Percentiles rank a stretch among this genome's conserved stretches.
phyloP scores from a whole-genome alignment of 2,888 invertebrate genomes.

The Drosophila buzzatii region DNA sequence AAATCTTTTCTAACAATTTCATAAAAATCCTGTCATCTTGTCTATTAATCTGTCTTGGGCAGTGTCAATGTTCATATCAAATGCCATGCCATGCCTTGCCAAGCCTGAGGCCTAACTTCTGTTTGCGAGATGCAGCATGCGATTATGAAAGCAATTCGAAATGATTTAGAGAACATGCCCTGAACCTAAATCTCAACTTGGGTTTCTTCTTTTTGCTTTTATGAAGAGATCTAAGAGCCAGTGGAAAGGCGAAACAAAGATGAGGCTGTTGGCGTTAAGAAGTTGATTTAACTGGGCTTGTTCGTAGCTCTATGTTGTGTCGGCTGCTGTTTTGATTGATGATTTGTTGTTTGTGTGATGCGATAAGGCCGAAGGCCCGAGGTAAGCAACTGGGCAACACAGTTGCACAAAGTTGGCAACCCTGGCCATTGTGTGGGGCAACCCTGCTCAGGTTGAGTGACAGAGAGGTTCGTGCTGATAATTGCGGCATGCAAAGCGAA shows the following conservation, averaged over 20 bases:
- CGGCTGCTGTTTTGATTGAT: conserved; percentile 22
- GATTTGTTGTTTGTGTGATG: conserved; percentile 47
- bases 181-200: not conserved
- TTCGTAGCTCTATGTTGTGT: conserved; percentile 24
- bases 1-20: not conserved
- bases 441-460: conserved; percentile 66
- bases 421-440: conserved; percentile 65
- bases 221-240: conserved; percentile 32
- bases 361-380: conserved; percentile 55
- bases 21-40: not conserved
- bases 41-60: conserved; percentile 6
- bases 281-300: conserved; percentile 65
- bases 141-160: conserved; percentile 8
- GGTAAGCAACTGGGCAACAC: conserved; percentile 15
- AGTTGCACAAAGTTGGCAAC: conserved; percentile 45
- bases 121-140: conserved; percentile 4
- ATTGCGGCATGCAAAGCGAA: conserved; percentile 67
- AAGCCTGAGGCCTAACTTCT: conserved; percentile 4
- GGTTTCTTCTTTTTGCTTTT: conserved; percentile 16
- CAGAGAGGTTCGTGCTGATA: conserved; percentile 74
- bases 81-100: not conserved
- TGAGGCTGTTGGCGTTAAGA: conserved; percentile 73
- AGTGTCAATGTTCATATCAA: conserved; percentile 9
- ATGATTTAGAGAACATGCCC: conserved; percentile 9
- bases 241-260: conserved; percentile 1